Evolutionary conservation across 2,888 invertebrate species (phyloP).

Genomic region (Diarsia brunnea): DNA sequence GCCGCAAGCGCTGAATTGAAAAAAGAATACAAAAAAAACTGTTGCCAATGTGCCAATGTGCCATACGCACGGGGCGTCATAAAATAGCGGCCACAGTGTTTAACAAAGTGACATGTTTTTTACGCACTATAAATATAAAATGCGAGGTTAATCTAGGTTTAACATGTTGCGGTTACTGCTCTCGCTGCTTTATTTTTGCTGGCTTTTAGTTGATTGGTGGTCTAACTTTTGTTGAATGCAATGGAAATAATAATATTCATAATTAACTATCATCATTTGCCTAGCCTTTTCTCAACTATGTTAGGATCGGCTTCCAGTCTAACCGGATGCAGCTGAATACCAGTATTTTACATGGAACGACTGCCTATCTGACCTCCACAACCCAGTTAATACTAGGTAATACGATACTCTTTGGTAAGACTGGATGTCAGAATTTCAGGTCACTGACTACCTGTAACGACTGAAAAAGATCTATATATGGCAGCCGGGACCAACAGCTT

Average conservation of each 20-base stretch:
- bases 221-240: conserved; percentile 21
- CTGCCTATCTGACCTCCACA: too few relatives aligned
- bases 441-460: too few relatives aligned
- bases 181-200: conserved; percentile 56
- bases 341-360: too few relatives aligned
- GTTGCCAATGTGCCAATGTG: neutral
- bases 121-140: conserved; percentile 59
- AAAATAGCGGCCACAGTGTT: conserved; percentile 37
- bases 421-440: too few relatives aligned
- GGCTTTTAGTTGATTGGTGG: conserved; percentile 44
- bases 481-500: too few relatives aligned
- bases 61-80: conserved; percentile 12
- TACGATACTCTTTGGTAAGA: too few relatives aligned
- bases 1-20: neutral
- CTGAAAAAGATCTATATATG: too few relatives aligned
- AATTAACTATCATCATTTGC: too few relatives aligned
- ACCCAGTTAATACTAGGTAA: too few relatives aligned
- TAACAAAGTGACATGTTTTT: conserved; percentile 54
- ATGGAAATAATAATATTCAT: neutral
- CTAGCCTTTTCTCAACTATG: too few relatives aligned
- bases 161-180: conserved; percentile 59
- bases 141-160: conserved; percentile 60
- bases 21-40: conserved; percentile 7
- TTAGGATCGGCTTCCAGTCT: too few relatives aligned
- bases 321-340: too few relatives aligned